Conservation (phyloP, 2,113 vertebrate genomes). For the Terrapene triunguis region DNA sequence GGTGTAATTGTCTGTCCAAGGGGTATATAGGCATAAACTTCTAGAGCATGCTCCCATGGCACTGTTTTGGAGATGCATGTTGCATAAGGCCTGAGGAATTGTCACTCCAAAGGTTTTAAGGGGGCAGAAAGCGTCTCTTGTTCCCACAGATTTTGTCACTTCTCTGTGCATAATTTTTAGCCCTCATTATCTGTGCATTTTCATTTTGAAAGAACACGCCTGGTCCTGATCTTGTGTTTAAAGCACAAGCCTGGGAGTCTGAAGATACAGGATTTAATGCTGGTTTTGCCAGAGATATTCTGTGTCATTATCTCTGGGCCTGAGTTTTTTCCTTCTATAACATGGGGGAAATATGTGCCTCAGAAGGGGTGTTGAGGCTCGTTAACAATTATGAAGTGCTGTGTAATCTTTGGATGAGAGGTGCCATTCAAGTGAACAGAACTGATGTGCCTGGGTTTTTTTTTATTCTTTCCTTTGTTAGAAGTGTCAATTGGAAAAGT, state of each 20-base stretch:
- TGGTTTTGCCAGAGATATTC: not conserved
- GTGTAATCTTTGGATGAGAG: constrained; percentile 4
- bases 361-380: not conserved
- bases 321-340: not conserved
- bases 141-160: not conserved
- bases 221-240: not conserved
- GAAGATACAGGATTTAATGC: not conserved
- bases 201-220: not conserved
- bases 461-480: not conserved
- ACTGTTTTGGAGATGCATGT: constrained; percentile 25
- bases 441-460: not conserved
- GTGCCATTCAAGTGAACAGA: not conserved
- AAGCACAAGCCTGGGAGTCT: not conserved
- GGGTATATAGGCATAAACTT: not conserved
- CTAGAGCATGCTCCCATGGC: not conserved
- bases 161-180: not conserved
- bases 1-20: constrained; percentile 11
- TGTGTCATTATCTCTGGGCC: not conserved
- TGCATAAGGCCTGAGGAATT: not conserved
- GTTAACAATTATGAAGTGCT: not conserved
- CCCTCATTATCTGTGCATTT: not conserved
- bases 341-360: not conserved
- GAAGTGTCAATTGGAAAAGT: not conserved
- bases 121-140: not conserved
- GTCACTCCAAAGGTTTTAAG: not conserved